A percentile compares a stretch with the other conserved stretches of the same genome.
These are phyloP conservation scores for Toxotes chatareus DNA, from an alignment of 2,113 vertebrate species.

Conservation along the genomic window DNA sequence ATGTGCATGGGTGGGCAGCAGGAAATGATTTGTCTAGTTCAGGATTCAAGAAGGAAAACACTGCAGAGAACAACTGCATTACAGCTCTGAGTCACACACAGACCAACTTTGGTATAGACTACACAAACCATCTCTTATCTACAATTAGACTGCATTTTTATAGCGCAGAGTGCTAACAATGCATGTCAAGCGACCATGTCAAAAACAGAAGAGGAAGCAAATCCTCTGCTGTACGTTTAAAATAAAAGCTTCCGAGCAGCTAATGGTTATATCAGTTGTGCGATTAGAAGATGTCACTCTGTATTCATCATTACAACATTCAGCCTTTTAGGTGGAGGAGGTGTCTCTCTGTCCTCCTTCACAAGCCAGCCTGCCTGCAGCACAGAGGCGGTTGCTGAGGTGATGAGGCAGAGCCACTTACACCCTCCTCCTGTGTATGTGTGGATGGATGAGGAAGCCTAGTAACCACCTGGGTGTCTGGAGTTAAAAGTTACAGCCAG, in stretches of 20 bases:
- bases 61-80: conserved; percentile 2
- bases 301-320: background rate
- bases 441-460: conserved; percentile 62
- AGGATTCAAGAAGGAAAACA: conserved; percentile 13
- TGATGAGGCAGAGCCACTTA: conserved; percentile 42
- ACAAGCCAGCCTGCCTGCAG: conserved; percentile 8
- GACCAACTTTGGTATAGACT: background rate
- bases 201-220: background rate
- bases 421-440: conserved; percentile 29
- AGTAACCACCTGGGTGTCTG: conserved; percentile 64
- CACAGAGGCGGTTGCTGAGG: conserved; percentile 43
- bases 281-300: conserved; percentile 8
- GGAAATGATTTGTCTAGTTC: conserved; percentile 18
- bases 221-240: background rate
- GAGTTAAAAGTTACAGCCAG: conserved; percentile 47
- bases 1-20: conserved; percentile 11
- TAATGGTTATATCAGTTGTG: background rate
- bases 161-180: background rate
- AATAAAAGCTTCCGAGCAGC: background rate
- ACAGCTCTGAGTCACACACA: conserved; percentile 3
- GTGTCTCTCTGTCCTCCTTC: background rate
- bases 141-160: conserved; percentile 6
- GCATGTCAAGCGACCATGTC: background rate
- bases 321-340: background rate
- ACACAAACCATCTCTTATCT: conserved; percentile 14